A percentile compares a stretch with the other conserved stretches of the same genome.
Evolutionary conservation across 2,888 invertebrate genomes (phyloP).

Genomic region (Camptogramma bilineatum): DNA sequence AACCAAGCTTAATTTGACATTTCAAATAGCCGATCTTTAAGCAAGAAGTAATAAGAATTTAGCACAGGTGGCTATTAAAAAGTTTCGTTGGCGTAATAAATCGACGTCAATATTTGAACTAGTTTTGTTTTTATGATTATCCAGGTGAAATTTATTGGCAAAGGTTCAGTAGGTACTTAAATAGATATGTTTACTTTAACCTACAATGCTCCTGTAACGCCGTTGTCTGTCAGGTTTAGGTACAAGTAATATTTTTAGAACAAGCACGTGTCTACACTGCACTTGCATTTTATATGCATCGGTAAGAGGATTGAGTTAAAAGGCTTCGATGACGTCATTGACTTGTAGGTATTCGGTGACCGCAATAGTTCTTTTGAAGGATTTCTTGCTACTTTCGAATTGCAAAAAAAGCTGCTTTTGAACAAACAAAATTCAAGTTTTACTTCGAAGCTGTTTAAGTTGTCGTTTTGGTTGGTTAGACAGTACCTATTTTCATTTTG

Average conservation of each 20-base stretch:
- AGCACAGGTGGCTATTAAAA: no score
- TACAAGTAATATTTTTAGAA: conserved; percentile 29
- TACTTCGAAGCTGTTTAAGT: no score
- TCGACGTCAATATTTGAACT: background rate
- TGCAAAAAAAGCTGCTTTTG: no score
- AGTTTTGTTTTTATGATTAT: background rate
- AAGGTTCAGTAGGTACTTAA: background rate
- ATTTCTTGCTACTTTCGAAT: conserved; percentile 17
- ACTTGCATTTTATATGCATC: conserved; percentile 41
- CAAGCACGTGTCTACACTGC: conserved; percentile 27
- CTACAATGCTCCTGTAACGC: conserved; percentile 11
- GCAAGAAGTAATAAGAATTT: no score
- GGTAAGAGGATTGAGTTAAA: conserved; percentile 68
- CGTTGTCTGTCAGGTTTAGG: conserved; percentile 9
- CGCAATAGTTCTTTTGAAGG: conserved; percentile 24
- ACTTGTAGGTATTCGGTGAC: conserved; percentile 24
- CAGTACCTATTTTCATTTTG: background rate
- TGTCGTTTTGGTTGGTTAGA: no score
- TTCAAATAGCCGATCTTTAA: no score
- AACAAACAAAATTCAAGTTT: no score
- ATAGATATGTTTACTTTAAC: conserved; percentile 1
- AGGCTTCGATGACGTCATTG: conserved; percentile 62
- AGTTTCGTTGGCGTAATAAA: no score
- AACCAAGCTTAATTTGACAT: no score
- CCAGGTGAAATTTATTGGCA: background rate